phyloP scores from a whole-genome alignment of 2,888 invertebrate genomes.

The Archips xylosteana region DNA sequence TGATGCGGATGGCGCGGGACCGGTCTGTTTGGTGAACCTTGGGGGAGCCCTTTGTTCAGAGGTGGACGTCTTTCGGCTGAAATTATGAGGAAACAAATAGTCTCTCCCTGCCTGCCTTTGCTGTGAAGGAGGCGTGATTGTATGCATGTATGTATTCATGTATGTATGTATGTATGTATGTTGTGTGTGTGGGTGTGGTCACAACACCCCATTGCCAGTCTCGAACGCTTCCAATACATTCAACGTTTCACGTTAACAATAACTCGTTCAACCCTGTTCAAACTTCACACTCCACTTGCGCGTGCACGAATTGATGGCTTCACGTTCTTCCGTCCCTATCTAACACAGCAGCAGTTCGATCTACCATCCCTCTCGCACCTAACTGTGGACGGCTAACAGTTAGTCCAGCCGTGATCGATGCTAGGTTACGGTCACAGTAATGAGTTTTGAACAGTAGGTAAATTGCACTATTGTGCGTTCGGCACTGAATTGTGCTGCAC shows the following conservation, averaged over 20 bases:
- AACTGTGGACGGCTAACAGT: conserved; percentile 72
- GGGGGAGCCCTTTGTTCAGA: too few relatives aligned
- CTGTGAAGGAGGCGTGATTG: too few relatives aligned
- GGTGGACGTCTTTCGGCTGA: too few relatives aligned
- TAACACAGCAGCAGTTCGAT: background rate
- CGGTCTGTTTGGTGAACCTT: too few relatives aligned
- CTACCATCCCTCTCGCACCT: conserved; percentile 58
- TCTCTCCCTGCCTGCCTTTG: too few relatives aligned
- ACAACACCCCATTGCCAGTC: too few relatives aligned
- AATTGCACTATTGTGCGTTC: background rate
- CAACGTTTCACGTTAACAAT: background rate
- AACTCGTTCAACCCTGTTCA: conserved; percentile 58
- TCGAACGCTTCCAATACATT: background rate
- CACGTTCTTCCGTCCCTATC: conserved; percentile 38
- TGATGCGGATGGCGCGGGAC: too few relatives aligned
- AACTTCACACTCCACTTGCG: conserved; percentile 76
- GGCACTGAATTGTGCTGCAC: background rate
- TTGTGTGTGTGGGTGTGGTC: too few relatives aligned
- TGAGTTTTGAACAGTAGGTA: conserved; percentile 8
- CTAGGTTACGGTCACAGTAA: conserved; percentile 25
- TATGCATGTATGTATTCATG: too few relatives aligned
- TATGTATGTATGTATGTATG: too few relatives aligned
- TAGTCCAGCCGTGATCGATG: conserved; percentile 59
- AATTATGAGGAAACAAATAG: too few relatives aligned
- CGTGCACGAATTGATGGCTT: conserved; percentile 74